Evolutionary conservation across 2,797 vertebrate species (phyloP).

Genomic region (Myoxocephalus aenaeus): DNA sequence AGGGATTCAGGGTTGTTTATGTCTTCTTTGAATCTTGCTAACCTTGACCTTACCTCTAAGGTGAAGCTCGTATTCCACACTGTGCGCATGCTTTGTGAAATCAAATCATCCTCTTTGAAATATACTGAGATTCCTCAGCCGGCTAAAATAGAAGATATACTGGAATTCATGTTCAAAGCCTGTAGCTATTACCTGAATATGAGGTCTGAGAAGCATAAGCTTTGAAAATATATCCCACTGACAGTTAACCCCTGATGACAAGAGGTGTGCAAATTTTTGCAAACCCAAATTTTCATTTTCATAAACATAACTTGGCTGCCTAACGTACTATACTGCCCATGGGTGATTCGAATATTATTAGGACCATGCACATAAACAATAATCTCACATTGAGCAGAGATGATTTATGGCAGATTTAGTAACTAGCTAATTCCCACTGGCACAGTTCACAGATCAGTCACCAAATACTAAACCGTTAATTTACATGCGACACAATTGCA

Average conservation of each 20-base stretch:
- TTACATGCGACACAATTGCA: neutral
- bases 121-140: neutral
- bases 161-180: slow-evolving; percentile 12
- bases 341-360: neutral
- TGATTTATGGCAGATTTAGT: neutral
- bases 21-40: slow-evolving; percentile 9
- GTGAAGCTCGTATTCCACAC: neutral
- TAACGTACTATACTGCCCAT: neutral
- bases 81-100: slow-evolving; percentile 18
- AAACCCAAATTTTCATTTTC: neutral
- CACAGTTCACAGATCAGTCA: neutral
- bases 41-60: neutral
- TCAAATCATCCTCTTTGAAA: slow-evolving; percentile 12
- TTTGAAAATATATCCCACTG: slow-evolving; percentile 3
- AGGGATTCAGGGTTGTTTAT: neutral
- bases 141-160: slow-evolving; percentile 14
- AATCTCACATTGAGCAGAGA: neutral
- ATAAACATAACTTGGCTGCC: neutral
- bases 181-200: slow-evolving; percentile 34
- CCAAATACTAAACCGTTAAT: neutral
- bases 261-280: neutral
- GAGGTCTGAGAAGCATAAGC: slow-evolving; percentile 27
- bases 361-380: neutral
- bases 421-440: neutral
- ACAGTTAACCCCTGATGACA: neutral